phyloP scores from a whole-genome alignment of 2,888 invertebrate species.

The Acanthosepion lycidas region DNA sequence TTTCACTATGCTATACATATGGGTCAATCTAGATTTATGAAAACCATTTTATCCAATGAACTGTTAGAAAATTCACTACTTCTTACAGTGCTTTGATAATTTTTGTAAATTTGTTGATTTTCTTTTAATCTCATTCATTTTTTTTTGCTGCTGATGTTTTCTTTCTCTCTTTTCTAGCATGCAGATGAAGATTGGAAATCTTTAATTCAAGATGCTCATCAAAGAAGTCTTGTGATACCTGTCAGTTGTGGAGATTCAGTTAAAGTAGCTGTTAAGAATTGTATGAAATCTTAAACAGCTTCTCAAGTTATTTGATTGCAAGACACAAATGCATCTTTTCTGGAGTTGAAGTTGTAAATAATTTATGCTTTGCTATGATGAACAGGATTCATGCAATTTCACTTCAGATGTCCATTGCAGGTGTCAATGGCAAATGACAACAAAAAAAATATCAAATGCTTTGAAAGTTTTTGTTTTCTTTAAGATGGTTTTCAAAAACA shows the following conservation, averaged over 20 bases:
- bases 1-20: background rate
- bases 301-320: background rate
- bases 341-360: background rate
- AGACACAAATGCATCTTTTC: background rate
- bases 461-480: background rate
- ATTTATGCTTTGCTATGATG: background rate
- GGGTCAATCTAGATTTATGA: background rate
- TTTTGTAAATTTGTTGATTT: background rate
- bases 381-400: background rate
- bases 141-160: too few species aligned
- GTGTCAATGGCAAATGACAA: background rate
- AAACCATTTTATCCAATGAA: background rate
- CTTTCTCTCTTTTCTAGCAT: slow-evolving; percentile 74
- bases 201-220: slow-evolving; percentile 70
- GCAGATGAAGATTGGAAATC: slow-evolving; percentile 69
- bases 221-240: slow-evolving; percentile 54
- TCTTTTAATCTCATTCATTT: too few species aligned
- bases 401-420: background rate
- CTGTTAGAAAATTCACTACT: background rate
- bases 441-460: background rate
- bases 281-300: background rate
- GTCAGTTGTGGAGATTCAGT: slow-evolving; percentile 44
- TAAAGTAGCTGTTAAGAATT: background rate
- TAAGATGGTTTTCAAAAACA: background rate
- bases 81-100: background rate